Base-by-base conservation (phyloP, 2,888 invertebrate species). In the Corythucha ciliata region DNA sequence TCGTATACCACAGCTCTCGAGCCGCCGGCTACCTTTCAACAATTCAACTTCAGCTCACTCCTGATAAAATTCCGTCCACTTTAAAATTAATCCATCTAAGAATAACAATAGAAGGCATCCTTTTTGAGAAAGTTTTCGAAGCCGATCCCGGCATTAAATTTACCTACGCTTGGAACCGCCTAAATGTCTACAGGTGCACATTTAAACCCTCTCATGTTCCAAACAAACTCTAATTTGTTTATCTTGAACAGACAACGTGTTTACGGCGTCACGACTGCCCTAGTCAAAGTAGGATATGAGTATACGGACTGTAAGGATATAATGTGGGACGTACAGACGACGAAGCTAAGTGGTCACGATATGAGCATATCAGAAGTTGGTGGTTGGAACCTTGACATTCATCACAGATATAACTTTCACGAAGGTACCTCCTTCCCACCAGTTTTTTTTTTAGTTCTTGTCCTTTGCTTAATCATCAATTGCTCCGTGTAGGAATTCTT, bases 291-390 rank as follows among this genome's bases (percentile, higher is more conserved):
- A 5, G 97, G 97, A 0, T 98, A 97, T 69, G 86, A 93, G 66
- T 96, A 97, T 69, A 83, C 78, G 37, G 88, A 88, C 62, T 96
- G 97, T 68, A 83, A 83, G 62, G 83, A 86, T 65, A 79, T 92
- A 36, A 88, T 96, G 62, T 98, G 97, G 97, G 90, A 92, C 64
- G 88, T 88, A 21, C 90, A 93, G 67, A 91, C 92, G 1, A 92
- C 93, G 0, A 92, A 91, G 61, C 71, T 98, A 39, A 90, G 90
- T 63, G 97, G 96, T 0, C 92, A 91, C 65, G 93, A 94, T 65
- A 90, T 96, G 86, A 88, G 88, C 54, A 93, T 94, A 42, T 93
- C 93, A 0, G 93, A 93, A 69, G 88, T 94, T 32, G 96, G 94
- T 1, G 93, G 92, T 12, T 97, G 96, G 96, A 94, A 96, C 69